These are phyloP conservation scores for Temnopleurus reevesii DNA, from an alignment of 53 echinoderm and acorn worm genomes.

Conservation along the genomic window DNA sequence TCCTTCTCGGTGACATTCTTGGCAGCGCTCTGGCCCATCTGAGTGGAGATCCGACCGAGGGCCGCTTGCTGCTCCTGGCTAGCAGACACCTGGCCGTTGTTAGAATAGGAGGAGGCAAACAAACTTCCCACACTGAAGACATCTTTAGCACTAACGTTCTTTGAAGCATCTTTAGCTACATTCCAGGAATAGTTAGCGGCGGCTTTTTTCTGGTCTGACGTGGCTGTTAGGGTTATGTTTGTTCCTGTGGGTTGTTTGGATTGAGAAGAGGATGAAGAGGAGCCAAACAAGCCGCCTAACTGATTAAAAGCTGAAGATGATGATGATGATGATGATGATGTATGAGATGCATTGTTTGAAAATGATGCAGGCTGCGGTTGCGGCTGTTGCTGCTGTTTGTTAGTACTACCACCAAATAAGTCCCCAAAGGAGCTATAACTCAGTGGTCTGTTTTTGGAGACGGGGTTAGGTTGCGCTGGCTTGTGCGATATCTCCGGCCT, in stretches of 20 bases:
- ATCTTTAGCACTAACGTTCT: conserved; percentile 53
- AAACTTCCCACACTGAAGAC: conserved; percentile 28
- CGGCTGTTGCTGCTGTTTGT: conserved; percentile 28
- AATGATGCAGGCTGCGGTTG: background rate
- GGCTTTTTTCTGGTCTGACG: conserved; percentile 46
- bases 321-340: conserved; percentile 20
- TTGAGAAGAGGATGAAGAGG: conserved; percentile 18
- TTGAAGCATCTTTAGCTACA: conserved; percentile 48
- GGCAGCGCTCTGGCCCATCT: conserved; percentile 67
- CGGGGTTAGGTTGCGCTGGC: background rate
- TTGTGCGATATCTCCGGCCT: conserved; percentile 23
- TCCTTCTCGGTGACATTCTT: conserved; percentile 72
- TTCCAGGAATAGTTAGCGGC: conserved; percentile 51
- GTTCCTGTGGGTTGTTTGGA: conserved; percentile 22
- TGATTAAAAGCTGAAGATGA: conserved; percentile 28
- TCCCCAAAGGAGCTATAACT: conserved; percentile 44
- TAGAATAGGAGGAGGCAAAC: conserved; percentile 19
- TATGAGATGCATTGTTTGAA: background rate
- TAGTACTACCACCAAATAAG: conserved; percentile 40
- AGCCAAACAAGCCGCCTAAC: conserved; percentile 35
- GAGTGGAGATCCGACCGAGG: background rate
- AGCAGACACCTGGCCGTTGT: conserved; percentile 19
- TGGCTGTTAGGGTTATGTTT: background rate
- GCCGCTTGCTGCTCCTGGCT: conserved; percentile 46
- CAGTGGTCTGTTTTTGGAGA: background rate